phyloP scores from a whole-genome alignment of 2,797 vertebrate species.

The Loriculus beryllinus region DNA sequence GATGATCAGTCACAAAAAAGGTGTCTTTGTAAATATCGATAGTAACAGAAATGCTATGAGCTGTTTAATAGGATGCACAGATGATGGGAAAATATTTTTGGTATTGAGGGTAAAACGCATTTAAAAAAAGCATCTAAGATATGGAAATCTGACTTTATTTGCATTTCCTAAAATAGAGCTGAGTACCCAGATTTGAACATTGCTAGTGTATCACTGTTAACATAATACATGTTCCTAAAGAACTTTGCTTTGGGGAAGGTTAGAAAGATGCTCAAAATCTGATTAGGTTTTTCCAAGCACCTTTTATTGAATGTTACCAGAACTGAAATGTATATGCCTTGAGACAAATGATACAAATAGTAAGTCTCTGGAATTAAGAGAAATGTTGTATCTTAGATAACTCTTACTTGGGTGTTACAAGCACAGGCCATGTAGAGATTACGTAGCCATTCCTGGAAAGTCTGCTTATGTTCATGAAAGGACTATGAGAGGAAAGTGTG shows the following conservation, averaged over 20 bases:
- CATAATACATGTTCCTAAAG: not conserved
- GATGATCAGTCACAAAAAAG: not conserved
- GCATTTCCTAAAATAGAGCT: not conserved
- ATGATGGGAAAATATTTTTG: not conserved
- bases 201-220: not conserved
- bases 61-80: not conserved
- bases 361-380: not conserved
- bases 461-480: not conserved
- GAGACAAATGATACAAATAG: not conserved
- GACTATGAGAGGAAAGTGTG: not conserved
- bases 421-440: not conserved
- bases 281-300: not conserved
- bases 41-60: not conserved
- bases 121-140: not conserved
- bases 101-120: not conserved
- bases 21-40: not conserved
- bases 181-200: not conserved
- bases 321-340: not conserved
- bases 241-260: not conserved
- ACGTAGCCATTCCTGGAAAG: not conserved
- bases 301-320: not conserved
- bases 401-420: not conserved
- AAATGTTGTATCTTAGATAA: not conserved
- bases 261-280: not conserved
- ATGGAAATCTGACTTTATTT: not conserved